Conservation (phyloP, 1,140 invertebrate genomes). For the Cydia splendana region DNA sequence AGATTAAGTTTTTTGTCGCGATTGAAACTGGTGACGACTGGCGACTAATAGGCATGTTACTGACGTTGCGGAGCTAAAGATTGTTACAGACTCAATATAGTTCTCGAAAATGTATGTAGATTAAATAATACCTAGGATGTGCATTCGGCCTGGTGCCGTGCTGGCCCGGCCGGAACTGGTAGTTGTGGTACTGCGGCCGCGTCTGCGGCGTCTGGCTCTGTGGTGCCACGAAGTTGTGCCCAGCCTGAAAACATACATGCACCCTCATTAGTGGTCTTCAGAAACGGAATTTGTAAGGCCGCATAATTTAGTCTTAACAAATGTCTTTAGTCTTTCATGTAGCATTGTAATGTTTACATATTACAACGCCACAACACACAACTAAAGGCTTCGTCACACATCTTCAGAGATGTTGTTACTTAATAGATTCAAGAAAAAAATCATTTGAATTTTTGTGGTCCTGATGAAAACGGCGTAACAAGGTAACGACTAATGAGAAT, state of each 20-base stretch:
- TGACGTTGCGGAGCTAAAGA: not conserved
- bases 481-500: not conserved
- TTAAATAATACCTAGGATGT: conserved; percentile 56
- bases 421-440: too few species aligned
- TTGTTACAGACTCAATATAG: not conserved
- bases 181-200: conserved; percentile 60
- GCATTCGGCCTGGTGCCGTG: conserved; percentile 60
- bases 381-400: too few species aligned
- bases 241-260: conserved; percentile 53
- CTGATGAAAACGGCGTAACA: not conserved
- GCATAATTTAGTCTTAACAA: too few species aligned
- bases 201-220: conserved; percentile 59
- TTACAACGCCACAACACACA: too few species aligned
- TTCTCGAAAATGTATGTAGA: not conserved
- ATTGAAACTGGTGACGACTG: too few species aligned
- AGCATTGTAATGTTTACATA: too few species aligned
- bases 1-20: too few species aligned
- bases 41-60: not conserved
- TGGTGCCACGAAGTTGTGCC: conserved; percentile 60
- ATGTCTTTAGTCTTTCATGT: too few species aligned
- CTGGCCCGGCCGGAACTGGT: conserved; percentile 56
- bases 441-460: not conserved
- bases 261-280: not conserved
- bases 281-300: too few species aligned
- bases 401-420: too few species aligned